Evolutionary conservation across 2,797 vertebrate species (phyloP).

Genomic region (Rhynchotus rufescens): DNA sequence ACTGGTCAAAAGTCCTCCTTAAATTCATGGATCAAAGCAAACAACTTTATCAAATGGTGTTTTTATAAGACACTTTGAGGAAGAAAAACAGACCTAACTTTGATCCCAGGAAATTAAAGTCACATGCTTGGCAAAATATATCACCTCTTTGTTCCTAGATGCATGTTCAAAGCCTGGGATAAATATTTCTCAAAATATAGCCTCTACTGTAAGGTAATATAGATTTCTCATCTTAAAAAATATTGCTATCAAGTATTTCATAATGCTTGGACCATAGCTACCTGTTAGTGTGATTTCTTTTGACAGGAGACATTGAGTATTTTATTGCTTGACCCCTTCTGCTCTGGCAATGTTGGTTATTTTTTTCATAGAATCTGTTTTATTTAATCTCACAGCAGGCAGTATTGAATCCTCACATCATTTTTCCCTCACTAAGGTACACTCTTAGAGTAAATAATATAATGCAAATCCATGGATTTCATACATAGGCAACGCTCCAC

Average conservation of each 20-base stretch:
- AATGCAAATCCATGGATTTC: slow-evolving; percentile 37
- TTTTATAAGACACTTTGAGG: neutral
- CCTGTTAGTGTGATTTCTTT: slow-evolving; percentile 70
- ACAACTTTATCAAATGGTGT: slow-evolving; percentile 20
- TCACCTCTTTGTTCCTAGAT: neutral
- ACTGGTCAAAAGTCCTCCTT: neutral
- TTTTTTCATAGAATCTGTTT: slow-evolving; percentile 54
- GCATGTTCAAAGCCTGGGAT: slow-evolving; percentile 36
- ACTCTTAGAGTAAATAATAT: slow-evolving; percentile 1
- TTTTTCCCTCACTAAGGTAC: neutral
- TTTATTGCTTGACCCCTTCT: slow-evolving; percentile 74
- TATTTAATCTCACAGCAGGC: slow-evolving; percentile 66
- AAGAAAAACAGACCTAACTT: neutral
- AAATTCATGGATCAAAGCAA: slow-evolving; percentile 25
- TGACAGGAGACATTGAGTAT: slow-evolving; percentile 59
- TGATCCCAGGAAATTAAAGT: slow-evolving; percentile 59
- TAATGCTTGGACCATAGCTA: slow-evolving; percentile 47
- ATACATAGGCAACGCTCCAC: neutral
- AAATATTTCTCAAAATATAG: slow-evolving; percentile 32
- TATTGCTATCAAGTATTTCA: slow-evolving; percentile 70
- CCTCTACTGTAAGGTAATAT: slow-evolving; percentile 59
- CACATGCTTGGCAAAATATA: neutral
- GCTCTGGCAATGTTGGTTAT: slow-evolving; percentile 29
- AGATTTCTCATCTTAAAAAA: slow-evolving; percentile 70
- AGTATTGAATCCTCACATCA: slow-evolving; percentile 48